Conservation (phyloP, 1,140 invertebrate genomes). For the Drosophila insularis region DNA sequence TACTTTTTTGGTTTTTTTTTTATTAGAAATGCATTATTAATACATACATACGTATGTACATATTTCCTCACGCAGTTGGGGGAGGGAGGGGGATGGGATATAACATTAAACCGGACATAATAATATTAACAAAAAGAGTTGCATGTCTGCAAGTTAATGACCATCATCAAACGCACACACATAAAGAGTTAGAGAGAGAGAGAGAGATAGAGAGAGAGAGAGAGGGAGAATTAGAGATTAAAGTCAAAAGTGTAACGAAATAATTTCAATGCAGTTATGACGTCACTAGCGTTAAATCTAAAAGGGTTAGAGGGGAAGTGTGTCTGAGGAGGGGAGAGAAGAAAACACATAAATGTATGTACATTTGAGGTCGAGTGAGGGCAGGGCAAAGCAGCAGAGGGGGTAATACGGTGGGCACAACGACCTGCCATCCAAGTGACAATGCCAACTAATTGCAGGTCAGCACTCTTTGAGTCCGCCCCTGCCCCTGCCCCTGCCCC, state of each 20-base stretch:
- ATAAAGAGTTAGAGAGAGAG: neutral
- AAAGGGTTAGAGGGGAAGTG: neutral
- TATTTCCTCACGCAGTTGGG: conserved; percentile 58
- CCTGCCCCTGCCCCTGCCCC: neutral
- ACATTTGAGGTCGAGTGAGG: too few species aligned
- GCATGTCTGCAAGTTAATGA: conserved; percentile 71
- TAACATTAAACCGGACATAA: conserved; percentile 41
- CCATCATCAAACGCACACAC: conserved; percentile 30
- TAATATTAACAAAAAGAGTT: conserved; percentile 38
- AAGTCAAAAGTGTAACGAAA: conserved; percentile 66
- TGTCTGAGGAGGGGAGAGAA: too few species aligned
- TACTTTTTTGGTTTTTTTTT: conserved; percentile 41
- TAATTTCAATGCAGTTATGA: conserved; percentile 59
- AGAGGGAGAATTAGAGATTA: conserved; percentile 22
- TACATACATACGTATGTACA: conserved; percentile 21
- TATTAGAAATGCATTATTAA: conserved; percentile 74
- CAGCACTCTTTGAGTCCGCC: conserved; percentile 20
- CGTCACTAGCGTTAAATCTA: conserved; percentile 39
- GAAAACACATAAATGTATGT: too few species aligned
- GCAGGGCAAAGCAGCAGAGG: too few species aligned
- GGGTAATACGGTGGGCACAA: conserved; percentile 25
- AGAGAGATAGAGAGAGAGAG: neutral
- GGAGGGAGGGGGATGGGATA: neutral
- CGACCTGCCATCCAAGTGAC: conserved; percentile 59
- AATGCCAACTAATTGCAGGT: conserved; percentile 54